A percentile compares a stretch with the other conserved stretches of the same genome.
These are phyloP conservation scores for Enteromius paludinosus DNA, from an alignment of 2,797 vertebrate genomes.

Conservation along the genomic window DNA sequence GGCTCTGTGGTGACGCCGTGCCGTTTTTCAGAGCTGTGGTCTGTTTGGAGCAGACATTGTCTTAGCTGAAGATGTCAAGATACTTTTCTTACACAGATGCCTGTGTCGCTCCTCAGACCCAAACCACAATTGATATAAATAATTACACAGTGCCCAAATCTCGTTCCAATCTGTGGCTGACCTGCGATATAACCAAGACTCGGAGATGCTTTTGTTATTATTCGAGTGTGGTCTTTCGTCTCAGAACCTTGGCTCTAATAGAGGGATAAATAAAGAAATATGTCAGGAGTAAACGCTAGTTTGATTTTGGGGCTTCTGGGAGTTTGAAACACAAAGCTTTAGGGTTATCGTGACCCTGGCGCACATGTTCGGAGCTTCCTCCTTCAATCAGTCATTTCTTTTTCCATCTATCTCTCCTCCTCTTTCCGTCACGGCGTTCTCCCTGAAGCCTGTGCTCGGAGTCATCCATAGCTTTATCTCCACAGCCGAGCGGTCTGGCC, in stretches of 20 bases:
- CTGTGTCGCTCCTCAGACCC: conserved; percentile 50
- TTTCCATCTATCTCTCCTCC: conserved; percentile 17
- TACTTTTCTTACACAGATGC: conserved; percentile 23
- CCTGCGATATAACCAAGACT: conserved; percentile 49
- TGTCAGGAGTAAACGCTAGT: conserved; percentile 40
- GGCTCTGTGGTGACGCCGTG: conserved; percentile 42
- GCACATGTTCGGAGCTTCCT: conserved; percentile 20
- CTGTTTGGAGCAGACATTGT: conserved; percentile 53
- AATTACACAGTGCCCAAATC: conserved; percentile 33
- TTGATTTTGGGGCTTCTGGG: conserved; percentile 21
- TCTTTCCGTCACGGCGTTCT: background rate
- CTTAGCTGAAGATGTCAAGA: conserved; percentile 18
- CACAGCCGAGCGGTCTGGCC: conserved; percentile 43
- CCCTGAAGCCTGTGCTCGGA: background rate
- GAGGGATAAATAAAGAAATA: conserved; percentile 51
- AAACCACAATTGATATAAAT: conserved; percentile 63
- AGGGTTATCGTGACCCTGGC: conserved; percentile 37
- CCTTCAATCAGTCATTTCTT: conserved; percentile 26
- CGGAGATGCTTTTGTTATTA: conserved; percentile 35
- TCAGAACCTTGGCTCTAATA: conserved; percentile 16
- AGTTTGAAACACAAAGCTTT: conserved; percentile 34
- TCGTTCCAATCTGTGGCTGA: conserved; percentile 45
- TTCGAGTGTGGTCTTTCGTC: conserved; percentile 46
- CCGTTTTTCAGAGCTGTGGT: conserved; percentile 39
- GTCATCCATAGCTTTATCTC: conserved; percentile 19